Evolutionary conservation across 2,888 invertebrate genomes (phyloP).

Genomic region (Anorthoa munda): DNA sequence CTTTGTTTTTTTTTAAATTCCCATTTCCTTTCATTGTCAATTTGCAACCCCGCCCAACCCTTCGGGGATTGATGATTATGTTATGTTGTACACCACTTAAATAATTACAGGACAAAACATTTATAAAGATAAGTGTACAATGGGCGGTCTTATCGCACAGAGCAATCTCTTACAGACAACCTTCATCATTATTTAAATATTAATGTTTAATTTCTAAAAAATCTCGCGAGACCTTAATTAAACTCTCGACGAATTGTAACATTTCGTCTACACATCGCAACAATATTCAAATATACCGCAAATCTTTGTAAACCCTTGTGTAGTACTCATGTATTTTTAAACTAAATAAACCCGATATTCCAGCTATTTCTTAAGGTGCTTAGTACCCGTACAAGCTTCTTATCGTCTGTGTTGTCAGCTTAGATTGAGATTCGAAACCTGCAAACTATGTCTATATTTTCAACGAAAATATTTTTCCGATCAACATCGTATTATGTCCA

Average conservation of each 20-base stretch:
- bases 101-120: too few species aligned
- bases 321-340: constrained; percentile 9
- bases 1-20: too few species aligned
- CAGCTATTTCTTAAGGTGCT: constrained; percentile 11
- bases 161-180: too few species aligned
- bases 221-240: not conserved
- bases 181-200: too few species aligned
- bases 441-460: constrained; percentile 3
- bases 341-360: constrained; percentile 12
- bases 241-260: not conserved
- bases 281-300: not conserved
- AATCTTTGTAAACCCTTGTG: not conserved
- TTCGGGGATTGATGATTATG: too few species aligned
- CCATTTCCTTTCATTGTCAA: too few species aligned
- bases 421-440: constrained; percentile 20
- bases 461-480: constrained; percentile 3
- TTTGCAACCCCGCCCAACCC: too few species aligned
- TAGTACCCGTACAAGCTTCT: not conserved
- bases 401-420: constrained; percentile 11
- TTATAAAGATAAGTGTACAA: too few species aligned
- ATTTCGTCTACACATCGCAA: not conserved
- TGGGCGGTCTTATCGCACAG: too few species aligned
- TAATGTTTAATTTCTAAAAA: not conserved
- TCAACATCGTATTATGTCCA: not conserved
- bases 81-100: too few species aligned